Evolutionary conservation across 2,797 vertebrate genomes (phyloP), one percentile per base, ranked within the genome.

Genomic region (Sebastes variabilis): DNA sequence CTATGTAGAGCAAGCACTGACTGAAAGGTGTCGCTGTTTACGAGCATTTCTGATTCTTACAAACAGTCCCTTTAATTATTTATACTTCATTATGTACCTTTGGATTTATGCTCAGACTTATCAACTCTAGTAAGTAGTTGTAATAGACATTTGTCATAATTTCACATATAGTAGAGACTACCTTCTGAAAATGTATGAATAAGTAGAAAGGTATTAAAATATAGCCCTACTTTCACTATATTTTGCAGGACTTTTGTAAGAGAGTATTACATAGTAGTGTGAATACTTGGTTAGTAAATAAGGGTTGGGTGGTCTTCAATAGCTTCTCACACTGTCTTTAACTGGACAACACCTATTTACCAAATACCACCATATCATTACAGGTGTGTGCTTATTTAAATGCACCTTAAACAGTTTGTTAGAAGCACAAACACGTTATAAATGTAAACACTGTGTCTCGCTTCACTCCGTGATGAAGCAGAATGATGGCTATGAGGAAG

Each of bases 401-500:
- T 10, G 0, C 8, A 3, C 0, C 16, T 3, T 18, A 46, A 4
- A 24, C 2, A 4, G 9, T 67, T 0, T 9, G 0, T 13, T 6
- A 5, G 2, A 58, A 3, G 13, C 4, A 2, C 2, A 29, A 13
- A 20, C 4, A 20, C 6, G 22, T 1, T 2, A 4, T 3, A 20
- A 18, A 6, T 5, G 1, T 6, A 14, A 1, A 29, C 16, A 10
- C 0, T 0, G 6, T 14, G 0, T 0, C 1, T 11, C 2, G 1
- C 2, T 55, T 56, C 29, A 13, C 11, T 25, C 8, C 20, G 20
- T 27, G 66, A 83, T 42, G 52, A 80, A 77, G 73, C 68, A 81
- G 36, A 54, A 34, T 67, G 83, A 75, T 80, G 22, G 78, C 80
- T 81, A 85, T 5, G 36, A 16, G 58, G 77, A 82, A 58, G 91